Evolutionary conservation across 2,113 vertebrate species (phyloP).

Genomic region (Oostethus manadensis): DNA sequence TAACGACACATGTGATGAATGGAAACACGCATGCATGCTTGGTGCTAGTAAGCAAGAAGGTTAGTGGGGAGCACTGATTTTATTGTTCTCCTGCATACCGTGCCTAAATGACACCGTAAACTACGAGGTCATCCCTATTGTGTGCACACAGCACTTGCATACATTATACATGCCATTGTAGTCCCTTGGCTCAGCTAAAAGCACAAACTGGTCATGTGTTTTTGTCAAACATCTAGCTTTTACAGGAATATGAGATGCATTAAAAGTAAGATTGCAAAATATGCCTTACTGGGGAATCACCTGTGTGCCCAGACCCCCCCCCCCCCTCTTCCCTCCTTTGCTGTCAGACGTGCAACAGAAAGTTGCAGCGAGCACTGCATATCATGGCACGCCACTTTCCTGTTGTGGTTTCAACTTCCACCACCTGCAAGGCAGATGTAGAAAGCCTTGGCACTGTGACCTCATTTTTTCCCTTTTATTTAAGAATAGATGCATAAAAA

Average conservation of each 20-base stretch:
- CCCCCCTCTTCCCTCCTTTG: constrained; percentile 11
- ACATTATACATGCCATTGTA: constrained; percentile 34
- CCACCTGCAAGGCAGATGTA: constrained; percentile 57
- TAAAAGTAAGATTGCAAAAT: constrained; percentile 18
- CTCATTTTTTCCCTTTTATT: constrained; percentile 24
- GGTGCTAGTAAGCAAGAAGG: background rate
- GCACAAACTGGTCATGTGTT: background rate
- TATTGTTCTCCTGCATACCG: constrained; percentile 47
- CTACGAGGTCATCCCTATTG: constrained; percentile 63
- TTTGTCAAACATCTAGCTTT: constrained; percentile 13
- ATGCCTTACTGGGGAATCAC: constrained; percentile 23
- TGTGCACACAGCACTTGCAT: constrained; percentile 41
- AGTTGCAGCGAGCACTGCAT: constrained; percentile 28
- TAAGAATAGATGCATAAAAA: background rate
- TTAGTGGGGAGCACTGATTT: constrained; percentile 37
- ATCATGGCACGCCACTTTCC: constrained; percentile 50
- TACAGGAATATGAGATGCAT: constrained; percentile 26
- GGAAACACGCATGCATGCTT: background rate
- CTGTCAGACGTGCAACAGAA: constrained; percentile 31
- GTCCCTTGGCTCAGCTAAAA: constrained; percentile 14
- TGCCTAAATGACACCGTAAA: constrained; percentile 44
- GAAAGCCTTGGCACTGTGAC: constrained; percentile 5
- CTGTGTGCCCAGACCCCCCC: constrained; percentile 26
- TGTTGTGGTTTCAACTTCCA: constrained; percentile 43
- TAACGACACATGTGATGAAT: constrained; percentile 37